phyloP scores from a whole-genome alignment of 1,140 invertebrate species.

The Ceratoteleas bidentatus region DNA sequence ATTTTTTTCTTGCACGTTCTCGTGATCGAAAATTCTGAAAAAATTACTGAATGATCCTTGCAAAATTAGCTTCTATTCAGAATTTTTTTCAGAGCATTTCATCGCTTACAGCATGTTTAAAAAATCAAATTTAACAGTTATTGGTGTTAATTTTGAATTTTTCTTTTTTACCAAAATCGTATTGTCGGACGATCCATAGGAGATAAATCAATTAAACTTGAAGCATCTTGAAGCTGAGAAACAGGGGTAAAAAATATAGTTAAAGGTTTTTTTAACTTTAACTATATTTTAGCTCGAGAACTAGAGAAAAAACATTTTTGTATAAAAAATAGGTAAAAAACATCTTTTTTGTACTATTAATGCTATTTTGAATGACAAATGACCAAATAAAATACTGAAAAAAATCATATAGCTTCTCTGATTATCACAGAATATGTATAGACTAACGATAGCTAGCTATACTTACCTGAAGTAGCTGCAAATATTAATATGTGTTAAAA shows the following conservation, averaged over 20 bases:
- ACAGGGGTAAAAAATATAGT: neutral
- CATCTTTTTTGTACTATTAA: too few relatives aligned
- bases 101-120: neutral
- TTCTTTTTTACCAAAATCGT: neutral
- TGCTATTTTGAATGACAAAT: too few relatives aligned
- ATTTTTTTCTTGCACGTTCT: neutral
- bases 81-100: conserved; percentile 1
- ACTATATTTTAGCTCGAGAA: too few relatives aligned
- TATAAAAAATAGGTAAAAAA: conserved; percentile 5
- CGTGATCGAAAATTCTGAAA: conserved; percentile 2
- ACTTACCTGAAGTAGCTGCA: too few relatives aligned
- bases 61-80: neutral
- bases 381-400: too few relatives aligned
- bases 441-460: too few relatives aligned
- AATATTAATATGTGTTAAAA: too few relatives aligned
- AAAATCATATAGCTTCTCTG: too few relatives aligned
- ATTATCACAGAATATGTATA: too few relatives aligned
- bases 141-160: conserved; percentile 4
- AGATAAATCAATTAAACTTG: conserved; percentile 1
- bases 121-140: conserved; percentile 1
- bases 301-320: neutral
- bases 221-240: neutral
- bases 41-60: neutral
- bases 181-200: neutral
- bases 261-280: neutral